phyloP scores from a whole-genome alignment of 2,888 invertebrate species.

The Byasa hedistus region DNA sequence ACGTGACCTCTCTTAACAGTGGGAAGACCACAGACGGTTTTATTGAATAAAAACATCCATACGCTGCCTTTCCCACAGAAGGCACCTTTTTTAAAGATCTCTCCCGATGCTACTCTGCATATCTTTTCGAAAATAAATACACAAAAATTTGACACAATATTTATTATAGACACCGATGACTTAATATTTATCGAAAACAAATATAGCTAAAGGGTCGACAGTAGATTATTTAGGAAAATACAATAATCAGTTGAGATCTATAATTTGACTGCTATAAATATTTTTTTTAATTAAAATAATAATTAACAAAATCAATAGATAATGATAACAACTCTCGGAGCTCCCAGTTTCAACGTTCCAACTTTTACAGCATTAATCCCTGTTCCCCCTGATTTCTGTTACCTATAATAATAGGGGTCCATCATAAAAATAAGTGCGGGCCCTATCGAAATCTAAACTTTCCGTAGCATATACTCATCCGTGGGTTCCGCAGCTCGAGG shows the following conservation, averaged over 20 bases:
- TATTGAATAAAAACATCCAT: too few relatives aligned
- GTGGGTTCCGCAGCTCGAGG: not conserved
- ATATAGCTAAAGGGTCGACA: not conserved
- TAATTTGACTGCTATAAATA: constrained; percentile 13
- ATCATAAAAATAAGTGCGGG: constrained; percentile 1
- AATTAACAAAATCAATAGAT: not conserved
- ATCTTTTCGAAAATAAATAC: not conserved
- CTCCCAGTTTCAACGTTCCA: too few relatives aligned
- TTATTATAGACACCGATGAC: constrained; percentile 21
- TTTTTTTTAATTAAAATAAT: constrained; percentile 1
- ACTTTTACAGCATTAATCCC: too few relatives aligned
- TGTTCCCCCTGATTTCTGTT: not conserved
- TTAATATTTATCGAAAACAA: constrained; percentile 7
- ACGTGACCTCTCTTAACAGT: too few relatives aligned
- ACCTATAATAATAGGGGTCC: constrained; percentile 6
- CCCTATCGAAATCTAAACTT: not conserved
- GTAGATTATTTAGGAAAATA: constrained; percentile 14
- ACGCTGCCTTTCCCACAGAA: too few relatives aligned
- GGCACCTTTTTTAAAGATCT: too few relatives aligned
- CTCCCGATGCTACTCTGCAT: too few relatives aligned
- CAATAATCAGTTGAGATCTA: constrained; percentile 17
- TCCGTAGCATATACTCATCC: not conserved
- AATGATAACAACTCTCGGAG: not conserved
- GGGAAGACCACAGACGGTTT: too few relatives aligned
- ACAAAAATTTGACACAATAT: constrained; percentile 1